Evolutionary conservation across 2,888 invertebrate genomes (phyloP), one percentile per base, ranked within the genome.

Genomic region (Exephanes ischioxanthus): DNA sequence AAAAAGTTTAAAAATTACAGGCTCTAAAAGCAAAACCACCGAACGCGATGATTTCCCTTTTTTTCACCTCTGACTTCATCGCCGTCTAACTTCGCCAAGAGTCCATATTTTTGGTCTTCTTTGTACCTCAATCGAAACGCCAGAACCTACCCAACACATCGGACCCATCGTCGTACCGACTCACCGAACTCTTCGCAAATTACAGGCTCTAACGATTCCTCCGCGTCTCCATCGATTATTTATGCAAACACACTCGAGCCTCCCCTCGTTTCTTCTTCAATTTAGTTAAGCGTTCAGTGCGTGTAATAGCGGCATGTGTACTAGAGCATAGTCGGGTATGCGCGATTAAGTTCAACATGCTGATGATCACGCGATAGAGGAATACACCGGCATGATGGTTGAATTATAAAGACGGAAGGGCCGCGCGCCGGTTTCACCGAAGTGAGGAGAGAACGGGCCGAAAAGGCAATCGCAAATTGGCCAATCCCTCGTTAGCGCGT

Each of bases 381-480:
- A 19, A 16, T 9, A 7, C 41, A 3, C 37, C 41, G 41, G 37
- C 37, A 19, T 67, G 66, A 45, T 45, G 14, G 45, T 45, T 45
- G 45, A 45, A 45, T 45, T 45, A 45, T 11, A 37, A 22, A 37
- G n/a, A 67, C 37, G 30, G 30, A 58, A 58, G 33, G 33, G 61
- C n/a, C 19, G 19, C 41, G 66, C 37, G 66, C 33, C 0, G 26
- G 66, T 67, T 67, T 67, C 66, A 37, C 66, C 22, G 30, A 45
- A 45, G 37, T n/a, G 55, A 26, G 66, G 45, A 45, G 45, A 45
- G 45, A 45, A 45, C 45, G 14, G 53, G 70, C 83, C 86, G 82
- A 85, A 89, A 87, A 58, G 84, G 85, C 75, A 77, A 68, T 85
- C 86, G 75, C 72, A 79, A 53, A 82, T 80, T 80, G 86, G 55